Conservation (phyloP, 1,140 invertebrate genomes). For the Caerostris extrusa region DNA sequence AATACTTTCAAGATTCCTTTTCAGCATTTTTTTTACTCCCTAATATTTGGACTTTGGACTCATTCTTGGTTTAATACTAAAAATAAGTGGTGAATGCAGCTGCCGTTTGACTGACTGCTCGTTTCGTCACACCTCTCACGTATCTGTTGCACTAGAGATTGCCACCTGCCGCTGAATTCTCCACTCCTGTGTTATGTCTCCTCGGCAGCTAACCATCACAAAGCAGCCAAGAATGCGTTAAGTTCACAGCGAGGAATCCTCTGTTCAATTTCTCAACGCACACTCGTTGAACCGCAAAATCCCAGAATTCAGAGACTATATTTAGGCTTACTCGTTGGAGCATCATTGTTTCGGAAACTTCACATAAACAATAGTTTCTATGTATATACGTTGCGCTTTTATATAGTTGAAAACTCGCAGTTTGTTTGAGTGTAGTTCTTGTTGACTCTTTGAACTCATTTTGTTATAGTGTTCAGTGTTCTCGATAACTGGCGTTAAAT, state of each 20-base stretch:
- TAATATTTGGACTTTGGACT: too few relatives aligned
- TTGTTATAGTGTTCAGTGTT: too few relatives aligned
- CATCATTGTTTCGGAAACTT: not conserved
- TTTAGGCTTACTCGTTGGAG: not conserved
- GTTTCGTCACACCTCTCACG: not conserved
- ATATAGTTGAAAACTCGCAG: not conserved
- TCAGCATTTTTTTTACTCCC: too few relatives aligned
- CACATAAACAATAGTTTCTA: conserved; percentile 12
- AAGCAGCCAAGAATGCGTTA: conserved; percentile 38
- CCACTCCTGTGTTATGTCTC: conserved; percentile 22
- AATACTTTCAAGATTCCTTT: too few relatives aligned
- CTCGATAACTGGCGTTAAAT: too few relatives aligned
- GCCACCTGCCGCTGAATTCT: not conserved
- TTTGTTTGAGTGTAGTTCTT: not conserved
- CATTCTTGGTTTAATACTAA: not conserved
- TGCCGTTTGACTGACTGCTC: not conserved
- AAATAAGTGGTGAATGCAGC: not conserved
- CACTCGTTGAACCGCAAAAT: conserved; percentile 24
- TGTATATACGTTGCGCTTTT: not conserved
- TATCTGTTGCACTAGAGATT: not conserved
- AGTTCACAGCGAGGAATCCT: conserved; percentile 10
- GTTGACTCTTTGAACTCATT: not conserved
- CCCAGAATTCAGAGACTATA: not conserved
- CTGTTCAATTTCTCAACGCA: conserved; percentile 32
- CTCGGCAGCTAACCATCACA: not conserved